Percentiles rank a stretch among this genome's conserved stretches.
phyloP scores from a whole-genome alignment of 2,113 vertebrate species.

The Chionodraco myersi region DNA sequence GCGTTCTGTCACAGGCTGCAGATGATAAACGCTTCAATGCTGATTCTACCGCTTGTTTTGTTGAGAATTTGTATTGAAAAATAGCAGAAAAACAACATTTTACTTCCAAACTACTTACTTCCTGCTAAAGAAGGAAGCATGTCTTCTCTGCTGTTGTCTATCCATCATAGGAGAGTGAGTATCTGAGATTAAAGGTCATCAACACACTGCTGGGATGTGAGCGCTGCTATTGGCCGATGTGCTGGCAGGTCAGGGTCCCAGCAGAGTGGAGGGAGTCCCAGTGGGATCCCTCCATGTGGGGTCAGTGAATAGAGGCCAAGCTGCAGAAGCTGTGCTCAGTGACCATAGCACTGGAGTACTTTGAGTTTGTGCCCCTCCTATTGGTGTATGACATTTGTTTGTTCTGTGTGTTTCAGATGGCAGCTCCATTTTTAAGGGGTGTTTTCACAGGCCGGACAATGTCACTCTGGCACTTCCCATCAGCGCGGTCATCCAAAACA shows the following conservation, averaged over 20 bases:
- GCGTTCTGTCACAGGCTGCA: too few relatives aligned
- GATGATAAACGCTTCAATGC: too few relatives aligned
- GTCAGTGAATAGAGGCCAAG: slow-evolving; percentile 52
- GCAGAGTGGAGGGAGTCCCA: slow-evolving; percentile 24
- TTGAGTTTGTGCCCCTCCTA: background rate
- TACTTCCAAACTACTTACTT: background rate
- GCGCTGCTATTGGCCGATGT: slow-evolving; percentile 25
- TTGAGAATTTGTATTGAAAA: too few relatives aligned
- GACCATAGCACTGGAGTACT: slow-evolving; percentile 8
- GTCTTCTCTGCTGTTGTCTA: background rate
- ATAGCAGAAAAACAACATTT: background rate
- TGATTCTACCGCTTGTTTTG: too few relatives aligned
- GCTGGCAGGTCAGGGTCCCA: slow-evolving; percentile 39
- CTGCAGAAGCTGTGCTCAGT: slow-evolving; percentile 34
- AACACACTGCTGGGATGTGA: slow-evolving; percentile 38
- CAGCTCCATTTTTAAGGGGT: slow-evolving; percentile 95
- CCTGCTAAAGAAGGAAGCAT: background rate
- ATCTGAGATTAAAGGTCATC: slow-evolving; percentile 48
- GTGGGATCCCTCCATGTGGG: slow-evolving; percentile 43
- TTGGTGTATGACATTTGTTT: slow-evolving; percentile 32
- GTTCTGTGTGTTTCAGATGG: slow-evolving; percentile 86
- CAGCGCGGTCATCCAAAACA: slow-evolving; percentile 88
- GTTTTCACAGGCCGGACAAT: slow-evolving; percentile 91
- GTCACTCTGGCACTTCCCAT: slow-evolving; percentile 90
- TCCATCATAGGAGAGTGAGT: slow-evolving; percentile 28